Base-by-base conservation (phyloP, 2,113 vertebrate species). In the Callipepla squamata region DNA sequence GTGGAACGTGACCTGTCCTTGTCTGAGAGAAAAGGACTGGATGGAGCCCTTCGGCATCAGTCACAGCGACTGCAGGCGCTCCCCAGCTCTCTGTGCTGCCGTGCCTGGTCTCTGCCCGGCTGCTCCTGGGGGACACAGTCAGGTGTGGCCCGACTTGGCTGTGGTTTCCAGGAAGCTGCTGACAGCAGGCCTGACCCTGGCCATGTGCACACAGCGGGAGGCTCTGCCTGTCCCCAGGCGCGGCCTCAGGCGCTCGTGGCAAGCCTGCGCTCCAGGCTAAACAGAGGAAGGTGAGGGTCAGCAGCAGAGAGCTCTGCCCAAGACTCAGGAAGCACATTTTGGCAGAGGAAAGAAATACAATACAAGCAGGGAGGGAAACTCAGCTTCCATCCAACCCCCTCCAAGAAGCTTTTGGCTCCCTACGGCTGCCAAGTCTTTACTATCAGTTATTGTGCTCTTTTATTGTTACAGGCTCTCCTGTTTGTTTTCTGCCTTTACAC, bases 311-410 rank as follows among this genome's bases (percentile, higher is more conserved):
- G 98, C 98, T 98, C 97, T 95, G 96, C 97, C 98, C 97, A 87
- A 95, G 88, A 97, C 96, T 96, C 98, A 98, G 98, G 98, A 99
- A 99, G 97, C 96, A 94, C 93, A 96, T 97, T 98, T 97, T 98
- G 98, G 98, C 98, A 97, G 98, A 98, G 98, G 98, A 98, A 98
- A 98, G 98, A 98, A 98, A 98, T 98, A 98, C 98, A 98, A 98
- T 98, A 98, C 98, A 95, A 95, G 90, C 88, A 90, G 95, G 95
- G 94, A 94, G 96, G 95, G 82, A 94, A 89, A 78, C 85, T 93
- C 95, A 36, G 73, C 90, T 94, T 92, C 90, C 79, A 96, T 91
- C 87, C 94, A 93, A n/a, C 73, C 87, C 96, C 73, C 94, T 95
- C 90, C 85, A 92, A 96, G 94, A 57, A 90, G 87, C 57, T 59